These are phyloP conservation scores for Cynopterus brachyotis DNA, from an alignment of 2,113 vertebrate species.

Conservation along the genomic window DNA sequence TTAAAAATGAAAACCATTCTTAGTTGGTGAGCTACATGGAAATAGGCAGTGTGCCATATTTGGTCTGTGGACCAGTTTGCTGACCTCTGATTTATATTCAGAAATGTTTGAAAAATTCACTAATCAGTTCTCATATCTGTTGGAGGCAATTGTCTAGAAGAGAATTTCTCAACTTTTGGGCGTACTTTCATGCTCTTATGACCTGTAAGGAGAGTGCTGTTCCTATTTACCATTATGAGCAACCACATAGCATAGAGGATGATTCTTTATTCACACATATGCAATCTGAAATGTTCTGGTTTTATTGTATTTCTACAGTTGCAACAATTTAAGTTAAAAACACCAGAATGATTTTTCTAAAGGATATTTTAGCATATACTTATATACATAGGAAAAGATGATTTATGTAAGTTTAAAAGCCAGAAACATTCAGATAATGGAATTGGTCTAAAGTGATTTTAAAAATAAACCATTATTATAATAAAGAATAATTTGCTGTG, in stretches of 20 bases:
- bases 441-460: neutral
- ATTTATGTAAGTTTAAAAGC: conserved; percentile 20
- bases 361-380: neutral
- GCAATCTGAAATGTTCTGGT: neutral
- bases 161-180: neutral
- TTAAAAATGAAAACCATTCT: conserved; percentile 23
- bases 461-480: neutral
- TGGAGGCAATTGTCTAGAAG: neutral
- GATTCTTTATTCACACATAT: neutral
- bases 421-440: neutral
- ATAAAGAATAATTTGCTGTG: neutral
- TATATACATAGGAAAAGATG: neutral
- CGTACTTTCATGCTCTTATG: neutral
- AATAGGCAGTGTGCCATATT: neutral
- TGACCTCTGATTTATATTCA: neutral
- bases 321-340: conserved; percentile 19
- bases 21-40: neutral
- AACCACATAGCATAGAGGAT: neutral
- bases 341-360: neutral
- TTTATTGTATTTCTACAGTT: conserved; percentile 20
- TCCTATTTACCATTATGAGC: neutral
- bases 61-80: neutral
- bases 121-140: neutral
- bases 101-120: neutral
- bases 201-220: neutral